phyloP scores from a whole-genome alignment of 2,113 vertebrate genomes.

The Lontra canadensis region DNA sequence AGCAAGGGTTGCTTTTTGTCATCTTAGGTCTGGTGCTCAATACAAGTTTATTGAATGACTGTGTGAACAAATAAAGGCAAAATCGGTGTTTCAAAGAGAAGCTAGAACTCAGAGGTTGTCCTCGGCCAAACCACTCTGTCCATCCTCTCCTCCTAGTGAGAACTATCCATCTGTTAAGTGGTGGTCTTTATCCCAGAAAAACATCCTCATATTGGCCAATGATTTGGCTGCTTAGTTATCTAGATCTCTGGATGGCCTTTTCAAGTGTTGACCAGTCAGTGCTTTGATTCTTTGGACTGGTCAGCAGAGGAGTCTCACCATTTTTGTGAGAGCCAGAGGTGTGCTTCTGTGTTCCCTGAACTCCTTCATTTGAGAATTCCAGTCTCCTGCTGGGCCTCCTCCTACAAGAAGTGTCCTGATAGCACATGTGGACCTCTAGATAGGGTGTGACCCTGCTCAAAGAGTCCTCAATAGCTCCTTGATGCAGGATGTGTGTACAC shows the following conservation, averaged over 20 bases:
- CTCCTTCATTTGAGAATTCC: background rate
- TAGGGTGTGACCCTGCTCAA: background rate
- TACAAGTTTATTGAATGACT: slow-evolving; percentile 30
- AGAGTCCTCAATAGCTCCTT: background rate
- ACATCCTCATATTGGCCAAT: background rate
- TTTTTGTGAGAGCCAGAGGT: background rate
- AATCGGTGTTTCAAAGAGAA: background rate
- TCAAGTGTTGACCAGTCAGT: background rate
- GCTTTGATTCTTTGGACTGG: background rate
- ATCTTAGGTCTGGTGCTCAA: background rate
- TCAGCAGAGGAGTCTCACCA: background rate
- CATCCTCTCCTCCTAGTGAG: background rate
- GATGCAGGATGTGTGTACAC: background rate
- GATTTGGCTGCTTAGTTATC: slow-evolving; percentile 20
- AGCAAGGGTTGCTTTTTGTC: background rate
- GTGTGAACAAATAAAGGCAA: background rate
- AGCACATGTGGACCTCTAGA: background rate
- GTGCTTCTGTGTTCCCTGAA: background rate
- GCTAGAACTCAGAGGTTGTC: background rate
- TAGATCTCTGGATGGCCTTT: background rate
- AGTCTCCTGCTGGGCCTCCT: background rate
- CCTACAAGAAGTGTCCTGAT: background rate
- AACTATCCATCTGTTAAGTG: background rate
- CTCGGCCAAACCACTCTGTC: background rate
- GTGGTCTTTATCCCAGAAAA: background rate